Evolutionary conservation across 1,140 invertebrate genomes (phyloP).

Genomic region (Sarcophaga bullata): DNA sequence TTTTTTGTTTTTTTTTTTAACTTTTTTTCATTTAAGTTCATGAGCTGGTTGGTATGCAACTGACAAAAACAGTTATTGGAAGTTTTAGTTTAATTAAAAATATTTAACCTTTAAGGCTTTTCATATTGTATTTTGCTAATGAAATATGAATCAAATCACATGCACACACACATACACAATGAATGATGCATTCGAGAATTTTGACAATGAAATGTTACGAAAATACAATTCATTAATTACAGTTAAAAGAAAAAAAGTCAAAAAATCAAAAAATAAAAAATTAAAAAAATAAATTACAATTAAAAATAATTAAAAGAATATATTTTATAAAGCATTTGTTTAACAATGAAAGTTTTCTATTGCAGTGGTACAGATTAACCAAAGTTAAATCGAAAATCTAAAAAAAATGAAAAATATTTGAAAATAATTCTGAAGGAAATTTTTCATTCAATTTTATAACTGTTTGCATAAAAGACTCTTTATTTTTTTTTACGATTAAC

Average conservation of each 20-base stretch:
- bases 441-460: neutral
- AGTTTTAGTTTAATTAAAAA: slow-evolving; percentile 38
- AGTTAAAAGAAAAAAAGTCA: neutral
- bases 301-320: no score
- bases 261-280: neutral
- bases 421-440: neutral
- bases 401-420: neutral
- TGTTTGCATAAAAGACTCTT: no score
- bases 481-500: neutral
- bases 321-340: no score
- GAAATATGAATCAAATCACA: neutral
- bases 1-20: neutral
- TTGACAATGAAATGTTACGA: slow-evolving; percentile 12
- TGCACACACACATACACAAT: neutral
- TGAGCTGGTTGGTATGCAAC: slow-evolving; percentile 32
- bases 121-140: slow-evolving; percentile 5
- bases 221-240: neutral
- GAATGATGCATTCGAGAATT: neutral
- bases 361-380: no score
- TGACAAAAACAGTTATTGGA: slow-evolving; percentile 32
- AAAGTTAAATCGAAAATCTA: neutral
- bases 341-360: no score
- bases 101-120: slow-evolving; percentile 30
- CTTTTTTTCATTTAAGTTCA: slow-evolving; percentile 2
- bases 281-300: neutral